Evolutionary conservation across 2,888 invertebrate species (phyloP).

Genomic region (Phalera bucephala): DNA sequence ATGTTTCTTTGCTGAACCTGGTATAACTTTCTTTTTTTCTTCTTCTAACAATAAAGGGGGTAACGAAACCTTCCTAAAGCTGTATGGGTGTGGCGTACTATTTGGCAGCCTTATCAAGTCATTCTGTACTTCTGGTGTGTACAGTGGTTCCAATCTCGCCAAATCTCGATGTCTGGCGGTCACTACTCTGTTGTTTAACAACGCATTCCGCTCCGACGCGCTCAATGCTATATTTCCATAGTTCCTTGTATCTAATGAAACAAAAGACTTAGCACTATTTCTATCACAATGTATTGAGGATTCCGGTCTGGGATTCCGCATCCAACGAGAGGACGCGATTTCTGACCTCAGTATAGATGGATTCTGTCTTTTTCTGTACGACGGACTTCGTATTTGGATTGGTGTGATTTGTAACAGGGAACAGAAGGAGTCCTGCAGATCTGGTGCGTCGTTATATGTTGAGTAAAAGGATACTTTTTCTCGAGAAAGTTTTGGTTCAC

Average conservation of each 20-base stretch:
- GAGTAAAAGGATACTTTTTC: slow-evolving; percentile 53
- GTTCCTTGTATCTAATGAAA: slow-evolving; percentile 67
- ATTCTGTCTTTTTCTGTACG: slow-evolving; percentile 57
- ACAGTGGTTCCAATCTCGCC: slow-evolving; percentile 60
- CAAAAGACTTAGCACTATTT: slow-evolving; percentile 76
- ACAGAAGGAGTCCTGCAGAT: slow-evolving; percentile 63
- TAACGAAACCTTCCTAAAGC: slow-evolving; percentile 69
- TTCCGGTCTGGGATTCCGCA: slow-evolving; percentile 67
- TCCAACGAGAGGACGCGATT: slow-evolving; percentile 75
- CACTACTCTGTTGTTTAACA: slow-evolving; percentile 55
- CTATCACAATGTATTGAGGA: slow-evolving; percentile 69
- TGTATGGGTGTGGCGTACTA: slow-evolving; percentile 47
- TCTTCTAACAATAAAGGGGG: slow-evolving; percentile 72
- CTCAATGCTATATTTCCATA: slow-evolving; percentile 51
- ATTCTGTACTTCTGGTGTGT: slow-evolving; percentile 57
- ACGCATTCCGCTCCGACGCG: slow-evolving; percentile 56
- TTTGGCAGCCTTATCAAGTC: slow-evolving; percentile 44
- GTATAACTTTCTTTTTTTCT: slow-evolving; percentile 57
- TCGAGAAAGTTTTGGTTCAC: slow-evolving; percentile 48
- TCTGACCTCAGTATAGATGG: slow-evolving; percentile 72
- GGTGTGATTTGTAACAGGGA: slow-evolving; percentile 75
- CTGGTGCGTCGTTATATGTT: slow-evolving; percentile 46
- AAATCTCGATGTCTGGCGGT: slow-evolving; percentile 68
- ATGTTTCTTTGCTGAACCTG: slow-evolving; percentile 58
- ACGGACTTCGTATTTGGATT: slow-evolving; percentile 64